Base-by-base conservation (phyloP, 2,888 invertebrate genomes). In the Agrochola lota region DNA sequence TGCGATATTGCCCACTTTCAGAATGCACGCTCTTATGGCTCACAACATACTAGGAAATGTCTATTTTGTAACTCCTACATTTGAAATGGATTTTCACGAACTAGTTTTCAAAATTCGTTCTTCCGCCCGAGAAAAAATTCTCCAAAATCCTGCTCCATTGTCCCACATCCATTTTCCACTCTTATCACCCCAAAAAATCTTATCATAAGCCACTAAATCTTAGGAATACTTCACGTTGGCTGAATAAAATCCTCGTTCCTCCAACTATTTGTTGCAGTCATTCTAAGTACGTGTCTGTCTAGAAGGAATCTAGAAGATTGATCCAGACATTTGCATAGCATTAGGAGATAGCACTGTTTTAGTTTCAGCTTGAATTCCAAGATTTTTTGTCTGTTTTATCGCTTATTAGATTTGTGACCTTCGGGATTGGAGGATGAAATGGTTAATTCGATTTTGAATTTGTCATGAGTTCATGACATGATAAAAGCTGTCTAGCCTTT, bases 311-410 rank as follows among this genome's bases (percentile, higher is more conserved):
- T 90, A 80, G 83, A 90, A 93, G 94, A 94, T 94, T 92, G 94
- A 94, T 93, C 92, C 90, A 83, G 81, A 88, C 90, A 94, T 94
- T 94, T 92, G 91, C 94, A 93, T 94, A 91, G 82, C 80, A 81
- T 87, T 83, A 88, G 73, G 63, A 84, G 90, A 90, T 89, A 89
- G 85, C 60, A 71, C 71, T 69, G 85, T 81, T 83, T 77, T 81
- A 81, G 85, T 85, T 85, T 83, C 74, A 77, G 72, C 77, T 73
- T 64, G 78, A 73, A 83, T 67, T 67, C 78, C 78, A 52, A 74
- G 68, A 77, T 71, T 80, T 81, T 78, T 35, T 15, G 40, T 64
- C 3, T 40, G 17, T 46, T 82, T 78, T 80, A 79, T 79, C 30
- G 4, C 69, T 74, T 67, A 64, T 71, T 66, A 30, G 63, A 68